Evolutionary conservation across 2,888 invertebrate genomes (phyloP).

Genomic region (Trissolcus japonicus): DNA sequence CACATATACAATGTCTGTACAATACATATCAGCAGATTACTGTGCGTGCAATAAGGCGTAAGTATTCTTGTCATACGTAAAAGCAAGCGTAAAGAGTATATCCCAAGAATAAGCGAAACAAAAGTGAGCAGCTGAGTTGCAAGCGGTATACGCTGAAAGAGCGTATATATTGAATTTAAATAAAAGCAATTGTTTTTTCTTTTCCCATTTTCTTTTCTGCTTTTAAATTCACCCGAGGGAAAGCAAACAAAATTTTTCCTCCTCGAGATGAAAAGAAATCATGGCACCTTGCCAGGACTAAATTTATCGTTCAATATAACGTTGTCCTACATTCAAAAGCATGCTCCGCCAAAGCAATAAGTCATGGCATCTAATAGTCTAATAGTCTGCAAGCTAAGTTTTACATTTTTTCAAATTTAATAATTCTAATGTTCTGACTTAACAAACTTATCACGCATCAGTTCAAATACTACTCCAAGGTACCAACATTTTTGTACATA

Average conservation of each 20-base stretch:
- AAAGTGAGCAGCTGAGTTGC: constrained; percentile 46
- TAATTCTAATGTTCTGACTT: no score
- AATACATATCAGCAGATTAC: constrained; percentile 45
- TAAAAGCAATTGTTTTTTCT: neutral
- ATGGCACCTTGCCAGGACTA: constrained; percentile 25
- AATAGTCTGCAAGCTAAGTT: neutral
- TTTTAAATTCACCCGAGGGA: constrained; percentile 6
- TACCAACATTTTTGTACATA: no score
- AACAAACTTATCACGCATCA: no score
- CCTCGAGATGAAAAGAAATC: constrained; percentile 10
- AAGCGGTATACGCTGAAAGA: constrained; percentile 18
- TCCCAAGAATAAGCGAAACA: constrained; percentile 45
- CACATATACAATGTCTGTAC: constrained; percentile 43
- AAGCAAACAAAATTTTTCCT: constrained; percentile 10
- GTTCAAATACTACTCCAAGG: no score
- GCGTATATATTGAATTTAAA: neutral
- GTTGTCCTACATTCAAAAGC: constrained; percentile 41
- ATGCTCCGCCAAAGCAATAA: constrained; percentile 39
- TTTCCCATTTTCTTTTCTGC: neutral
- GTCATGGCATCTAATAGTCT: constrained; percentile 12
- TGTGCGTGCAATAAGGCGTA: constrained; percentile 45
- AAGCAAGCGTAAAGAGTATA: constrained; percentile 45
- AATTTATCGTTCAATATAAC: constrained; percentile 39
- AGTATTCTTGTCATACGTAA: constrained; percentile 44
- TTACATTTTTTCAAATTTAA: neutral